These are phyloP conservation scores for Drosophila mayri DNA, from an alignment of 1,140 invertebrate genomes.

Conservation along the genomic window DNA sequence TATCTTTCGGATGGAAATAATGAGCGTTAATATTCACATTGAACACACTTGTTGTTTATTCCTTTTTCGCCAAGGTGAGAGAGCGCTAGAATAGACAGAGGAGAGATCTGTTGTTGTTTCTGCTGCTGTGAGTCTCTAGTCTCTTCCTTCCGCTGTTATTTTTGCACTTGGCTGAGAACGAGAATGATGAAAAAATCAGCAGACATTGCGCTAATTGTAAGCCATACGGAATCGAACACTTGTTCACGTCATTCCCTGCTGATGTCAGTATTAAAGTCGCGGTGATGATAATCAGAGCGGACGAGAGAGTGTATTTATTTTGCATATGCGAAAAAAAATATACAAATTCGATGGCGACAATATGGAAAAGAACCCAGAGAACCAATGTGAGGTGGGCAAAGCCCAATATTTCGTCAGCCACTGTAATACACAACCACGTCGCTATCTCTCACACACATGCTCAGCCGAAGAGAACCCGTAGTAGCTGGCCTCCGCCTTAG, in stretches of 20 bases:
- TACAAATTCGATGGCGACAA: constrained; percentile 6
- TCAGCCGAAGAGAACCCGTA: constrained; percentile 10
- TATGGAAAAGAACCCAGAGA: constrained; percentile 14
- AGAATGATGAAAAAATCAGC: constrained; percentile 73
- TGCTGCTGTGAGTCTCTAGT: constrained; percentile 1
- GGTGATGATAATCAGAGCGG: constrained; percentile 23
- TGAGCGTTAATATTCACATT: constrained; percentile 38
- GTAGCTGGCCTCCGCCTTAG: constrained; percentile 22
- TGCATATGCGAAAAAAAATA: constrained; percentile 24
- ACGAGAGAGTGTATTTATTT: constrained; percentile 19
- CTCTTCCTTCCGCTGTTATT: constrained; percentile 38
- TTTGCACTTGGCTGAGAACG: constrained; percentile 51
- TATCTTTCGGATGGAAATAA: constrained; percentile 25
- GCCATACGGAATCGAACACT: constrained; percentile 44
- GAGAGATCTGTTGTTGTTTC: constrained; percentile 17
- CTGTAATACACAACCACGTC: constrained; percentile 25
- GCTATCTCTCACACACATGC: not conserved
- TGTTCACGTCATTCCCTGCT: constrained; percentile 40
- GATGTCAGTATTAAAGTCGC: constrained; percentile 31
- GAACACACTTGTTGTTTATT: constrained; percentile 40
- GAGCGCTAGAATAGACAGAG: not conserved
- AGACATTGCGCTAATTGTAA: constrained; percentile 71
- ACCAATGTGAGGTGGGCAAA: not conserved
- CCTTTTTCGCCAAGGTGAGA: constrained; percentile 36
- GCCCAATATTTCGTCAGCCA: constrained; percentile 59